Evolutionary conservation across 2,113 vertebrate genomes (phyloP), one percentile per base, ranked within the genome.

Genomic region (Cinclus cinclus): DNA sequence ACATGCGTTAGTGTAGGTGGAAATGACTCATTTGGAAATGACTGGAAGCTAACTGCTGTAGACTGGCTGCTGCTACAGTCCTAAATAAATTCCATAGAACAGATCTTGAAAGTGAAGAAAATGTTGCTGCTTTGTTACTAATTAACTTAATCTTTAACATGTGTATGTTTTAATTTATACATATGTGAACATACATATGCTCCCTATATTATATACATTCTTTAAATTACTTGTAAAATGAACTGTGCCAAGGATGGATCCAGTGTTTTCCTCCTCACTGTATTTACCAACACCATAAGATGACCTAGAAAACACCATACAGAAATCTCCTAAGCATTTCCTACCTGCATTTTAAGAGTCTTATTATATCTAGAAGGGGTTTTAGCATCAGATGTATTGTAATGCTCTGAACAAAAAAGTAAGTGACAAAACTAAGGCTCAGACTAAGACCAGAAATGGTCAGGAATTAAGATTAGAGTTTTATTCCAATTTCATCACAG

Each of bases 1-100:
- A 94, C 95, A 96, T 96, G 94, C 94, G 93, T 92, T 96, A 95
- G 95, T 83, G 96, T 96, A 96, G 96, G 97, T 97, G 96, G 95
- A 67, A 96, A 78, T 97, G 93, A 97, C 90, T 96, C 96, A 97
- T 80, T 96, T 93, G 84, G 74, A 90, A 83, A 92, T 93, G 76
- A 90, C 87, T 95, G 90, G 92, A 93, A 96, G 94, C 87, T 94
- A 73, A 93, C 93, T 96, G 89, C 95, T 94, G 52, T 81, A 97
- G 92, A 92, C 39, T 70, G 85, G 79, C 67, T 95, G 92, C 81
- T 96, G 89, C 47, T 92, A 44, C 68, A 76, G 64, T 81, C 50
- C 86, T 95, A 95, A 93, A 95, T 92, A 95, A 94, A 94, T 87
- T 59, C 55, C 76, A 84, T 84, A 87, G 91, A 94, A 77, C 35